Evolutionary conservation across 2,113 vertebrate species (phyloP).

Genomic region (Craseonycteris thonglongyai): DNA sequence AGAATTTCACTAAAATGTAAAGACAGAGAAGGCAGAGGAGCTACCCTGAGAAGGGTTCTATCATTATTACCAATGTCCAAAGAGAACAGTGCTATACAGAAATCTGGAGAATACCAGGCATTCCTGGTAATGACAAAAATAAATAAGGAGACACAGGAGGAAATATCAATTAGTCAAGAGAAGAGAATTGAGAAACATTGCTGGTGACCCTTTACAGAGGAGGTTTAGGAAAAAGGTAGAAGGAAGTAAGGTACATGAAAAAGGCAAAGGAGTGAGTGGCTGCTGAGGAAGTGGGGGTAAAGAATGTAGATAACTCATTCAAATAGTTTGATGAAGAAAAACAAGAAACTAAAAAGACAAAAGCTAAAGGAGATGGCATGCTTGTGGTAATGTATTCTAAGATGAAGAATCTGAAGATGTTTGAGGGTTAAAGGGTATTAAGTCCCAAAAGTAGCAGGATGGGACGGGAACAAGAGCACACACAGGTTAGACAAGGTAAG

Average conservation of each 20-base stretch:
- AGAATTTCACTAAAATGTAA: conserved; percentile 7
- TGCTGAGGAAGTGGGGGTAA: background rate
- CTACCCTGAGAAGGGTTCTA: too few relatives aligned
- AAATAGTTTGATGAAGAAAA: background rate
- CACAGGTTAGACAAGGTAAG: background rate
- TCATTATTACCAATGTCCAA: too few relatives aligned
- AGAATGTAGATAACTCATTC: background rate
- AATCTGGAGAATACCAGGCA: background rate
- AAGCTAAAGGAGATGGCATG: background rate
- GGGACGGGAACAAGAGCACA: background rate
- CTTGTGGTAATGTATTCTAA: background rate
- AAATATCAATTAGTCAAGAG: background rate
- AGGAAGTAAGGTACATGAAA: background rate
- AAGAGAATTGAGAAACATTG: background rate
- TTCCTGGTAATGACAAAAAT: conserved; percentile 3
- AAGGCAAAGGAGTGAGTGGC: background rate
- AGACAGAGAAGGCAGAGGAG: background rate
- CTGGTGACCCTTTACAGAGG: background rate
- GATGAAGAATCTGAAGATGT: background rate
- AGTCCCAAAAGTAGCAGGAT: background rate
- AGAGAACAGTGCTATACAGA: background rate
- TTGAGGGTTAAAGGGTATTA: background rate
- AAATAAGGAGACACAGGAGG: background rate
- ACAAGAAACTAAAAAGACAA: background rate
- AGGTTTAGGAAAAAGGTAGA: background rate